A percentile compares a stretch with the other conserved stretches of the same genome.
Evolutionary conservation across 2,888 invertebrate species (phyloP).

Genomic region (Marronus borbonicus): DNA sequence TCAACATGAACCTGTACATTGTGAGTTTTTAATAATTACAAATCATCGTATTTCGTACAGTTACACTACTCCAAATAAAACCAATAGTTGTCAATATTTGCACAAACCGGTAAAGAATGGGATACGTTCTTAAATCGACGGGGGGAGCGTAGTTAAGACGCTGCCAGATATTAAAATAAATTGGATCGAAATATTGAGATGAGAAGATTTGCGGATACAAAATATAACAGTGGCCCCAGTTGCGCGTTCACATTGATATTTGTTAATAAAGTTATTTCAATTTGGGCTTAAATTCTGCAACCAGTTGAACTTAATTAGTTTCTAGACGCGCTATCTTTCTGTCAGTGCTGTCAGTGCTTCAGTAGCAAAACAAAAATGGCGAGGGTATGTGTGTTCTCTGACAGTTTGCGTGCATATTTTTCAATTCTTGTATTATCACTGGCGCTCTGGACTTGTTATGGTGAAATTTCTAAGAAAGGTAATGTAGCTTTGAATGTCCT

Average conservation of each 20-base stretch:
- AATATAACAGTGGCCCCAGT: neutral
- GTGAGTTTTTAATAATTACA: neutral
- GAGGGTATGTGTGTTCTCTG: constrained; percentile 60
- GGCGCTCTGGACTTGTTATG: constrained; percentile 28
- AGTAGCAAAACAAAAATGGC: constrained; percentile 65
- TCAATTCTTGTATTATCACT: constrained; percentile 56
- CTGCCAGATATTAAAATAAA: too few species aligned
- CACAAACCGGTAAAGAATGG: neutral
- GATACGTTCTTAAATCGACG: neutral
- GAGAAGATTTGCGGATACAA: too few species aligned
- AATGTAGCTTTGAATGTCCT: neutral
- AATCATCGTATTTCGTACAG: neutral
- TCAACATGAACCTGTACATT: neutral
- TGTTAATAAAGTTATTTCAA: neutral
- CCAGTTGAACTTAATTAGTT: constrained; percentile 23
- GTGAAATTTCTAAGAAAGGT: constrained; percentile 38
- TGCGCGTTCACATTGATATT: neutral
- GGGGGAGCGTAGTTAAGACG: too few species aligned
- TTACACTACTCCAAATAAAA: neutral
- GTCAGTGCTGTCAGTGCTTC: constrained; percentile 5
- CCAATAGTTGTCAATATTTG: constrained; percentile 20
- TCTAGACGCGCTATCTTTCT: neutral
- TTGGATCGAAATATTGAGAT: too few species aligned
- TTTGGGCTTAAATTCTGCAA: neutral
- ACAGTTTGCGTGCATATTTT: constrained; percentile 61